These are phyloP conservation scores for Tigriopus japonicus DNA, from an alignment of 1,140 invertebrate genomes.

Conservation along the genomic window DNA sequence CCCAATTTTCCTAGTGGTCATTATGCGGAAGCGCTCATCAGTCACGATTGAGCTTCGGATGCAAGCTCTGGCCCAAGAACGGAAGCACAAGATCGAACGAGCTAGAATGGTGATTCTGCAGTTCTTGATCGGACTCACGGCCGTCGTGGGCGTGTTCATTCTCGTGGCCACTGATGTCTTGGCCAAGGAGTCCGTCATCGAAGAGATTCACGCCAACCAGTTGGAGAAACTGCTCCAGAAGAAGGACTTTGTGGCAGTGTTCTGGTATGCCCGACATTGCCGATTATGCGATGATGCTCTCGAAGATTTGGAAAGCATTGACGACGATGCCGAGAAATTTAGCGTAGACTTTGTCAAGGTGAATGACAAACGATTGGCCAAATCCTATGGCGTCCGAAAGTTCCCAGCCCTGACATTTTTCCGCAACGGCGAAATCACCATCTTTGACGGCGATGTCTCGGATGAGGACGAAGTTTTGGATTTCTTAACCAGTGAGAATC, in stretches of 20 bases:
- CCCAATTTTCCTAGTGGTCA: too few species aligned
- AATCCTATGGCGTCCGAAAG: constrained; percentile 72
- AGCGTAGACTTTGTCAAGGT: constrained; percentile 70
- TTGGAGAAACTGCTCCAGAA: constrained; percentile 65
- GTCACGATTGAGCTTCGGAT: constrained; percentile 8
- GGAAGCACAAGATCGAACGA: background rate
- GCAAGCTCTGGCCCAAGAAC: background rate
- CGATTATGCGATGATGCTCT: constrained; percentile 44
- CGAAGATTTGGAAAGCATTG: constrained; percentile 40
- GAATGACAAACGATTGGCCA: constrained; percentile 67
- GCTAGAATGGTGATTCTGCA: background rate
- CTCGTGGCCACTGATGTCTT: constrained; percentile 1
- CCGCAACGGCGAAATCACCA: constrained; percentile 50
- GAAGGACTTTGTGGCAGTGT: constrained; percentile 81
- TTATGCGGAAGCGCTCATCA: too few species aligned
- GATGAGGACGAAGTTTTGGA: constrained; percentile 74
- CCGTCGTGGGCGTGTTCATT: background rate
- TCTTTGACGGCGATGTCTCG: constrained; percentile 61
- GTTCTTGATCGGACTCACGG: constrained; percentile 3
- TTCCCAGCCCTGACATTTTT: constrained; percentile 71
- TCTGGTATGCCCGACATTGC: constrained; percentile 47
- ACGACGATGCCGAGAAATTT: constrained; percentile 71
- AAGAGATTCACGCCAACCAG: constrained; percentile 75
- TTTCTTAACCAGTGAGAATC: constrained; percentile 77
- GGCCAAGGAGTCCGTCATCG: constrained; percentile 33